Evolutionary conservation across 2,113 vertebrate species (phyloP), one percentile per base, ranked within the genome.

Genomic region (Hippoglossus stenolepis): DNA sequence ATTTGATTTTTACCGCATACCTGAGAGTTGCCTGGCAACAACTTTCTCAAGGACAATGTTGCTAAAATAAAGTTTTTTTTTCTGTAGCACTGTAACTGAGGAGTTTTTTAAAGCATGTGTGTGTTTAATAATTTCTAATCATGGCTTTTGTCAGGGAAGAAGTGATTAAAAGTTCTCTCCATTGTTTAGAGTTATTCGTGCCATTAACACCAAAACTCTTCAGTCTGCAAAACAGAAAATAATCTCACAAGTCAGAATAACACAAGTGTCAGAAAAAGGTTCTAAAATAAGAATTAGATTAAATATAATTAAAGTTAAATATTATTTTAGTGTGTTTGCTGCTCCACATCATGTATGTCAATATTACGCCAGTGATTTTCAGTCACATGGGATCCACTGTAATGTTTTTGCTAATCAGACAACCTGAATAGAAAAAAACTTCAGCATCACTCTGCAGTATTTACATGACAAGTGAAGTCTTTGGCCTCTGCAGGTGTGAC

Each of bases 11-110:
- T 10, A 75, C 40, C 21, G n/a, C 38, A 65, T 24, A 77, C 14
- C 31, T 70, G 11, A 1, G 21, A 73, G 83, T 84, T 83, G 80
- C 85, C 75, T 80, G 69, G 85, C 78, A 86, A 90, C 87, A 85
- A 74, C 53, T 26, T 70, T 15, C 24, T 79, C 68, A 83, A 82
- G 69, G 72, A 85, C 28, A 62, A 59, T 20, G 15, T 24, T 21
- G 38, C 45, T 54, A 63, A 3, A 51, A 73, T 49, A 20, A 75
- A 13, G 23, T 57, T 15, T n/a, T 56, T 31, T 53, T 49, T 21
- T 63, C 11, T 65, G 35, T 59, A 23, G 5, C 23, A 68, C 45
- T 61, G 26, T 11, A 49, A 68, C 40, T 13, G 24, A 65, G 5
- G 18, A 61, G 20, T 53, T 71, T 7, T n/a, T 63, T 51, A 24